Percentiles rank a stretch among this genome's conserved stretches.
Conservation (phyloP, 2,888 invertebrate genomes). For the Hermaeophaga mercurialis region DNA sequence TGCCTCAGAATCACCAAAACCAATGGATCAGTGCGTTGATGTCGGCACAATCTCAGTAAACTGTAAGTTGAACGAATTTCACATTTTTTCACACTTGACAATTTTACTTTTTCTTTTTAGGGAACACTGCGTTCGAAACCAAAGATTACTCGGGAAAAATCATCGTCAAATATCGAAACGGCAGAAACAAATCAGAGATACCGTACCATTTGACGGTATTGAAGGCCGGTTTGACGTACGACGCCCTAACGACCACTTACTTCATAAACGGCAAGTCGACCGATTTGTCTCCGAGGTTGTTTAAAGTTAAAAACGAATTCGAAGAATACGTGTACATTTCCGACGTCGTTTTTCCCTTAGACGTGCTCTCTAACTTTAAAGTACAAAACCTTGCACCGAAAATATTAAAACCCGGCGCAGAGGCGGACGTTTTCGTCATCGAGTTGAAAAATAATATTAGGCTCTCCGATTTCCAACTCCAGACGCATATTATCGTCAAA, state of each 20-base stretch:
- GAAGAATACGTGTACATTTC: slow-evolving; percentile 73
- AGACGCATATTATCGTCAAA: slow-evolving; percentile 67
- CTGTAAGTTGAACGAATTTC: slow-evolving; percentile 62
- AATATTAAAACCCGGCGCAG: slow-evolving; percentile 65
- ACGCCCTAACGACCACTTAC: slow-evolving; percentile 62
- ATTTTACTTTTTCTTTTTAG: too few species aligned
- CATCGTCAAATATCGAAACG: slow-evolving; percentile 60
- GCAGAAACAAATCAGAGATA: slow-evolving; percentile 61
- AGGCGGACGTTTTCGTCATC: slow-evolving; percentile 63
- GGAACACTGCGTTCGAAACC: slow-evolving; percentile 62
- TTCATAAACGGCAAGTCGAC: slow-evolving; percentile 52
- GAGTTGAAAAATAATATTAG: slow-evolving; percentile 61
- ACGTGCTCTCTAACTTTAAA: slow-evolving; percentile 56
- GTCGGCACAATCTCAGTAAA: slow-evolving; percentile 73
- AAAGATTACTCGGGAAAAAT: slow-evolving; percentile 65
- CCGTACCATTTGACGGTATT: slow-evolving; percentile 69
- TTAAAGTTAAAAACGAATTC: slow-evolving; percentile 72
- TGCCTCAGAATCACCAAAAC: slow-evolving; percentile 63
- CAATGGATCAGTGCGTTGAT: slow-evolving; percentile 53
- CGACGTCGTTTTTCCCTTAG: slow-evolving; percentile 69
- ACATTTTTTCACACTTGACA: too few species aligned
- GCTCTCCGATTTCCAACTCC: slow-evolving; percentile 63
- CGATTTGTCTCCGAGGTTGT: slow-evolving; percentile 58
- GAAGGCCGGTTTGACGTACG: slow-evolving; percentile 64
- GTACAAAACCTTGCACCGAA: slow-evolving; percentile 66